Conservation (phyloP, 2,888 invertebrate species). For the Mystacides longicornis region DNA sequence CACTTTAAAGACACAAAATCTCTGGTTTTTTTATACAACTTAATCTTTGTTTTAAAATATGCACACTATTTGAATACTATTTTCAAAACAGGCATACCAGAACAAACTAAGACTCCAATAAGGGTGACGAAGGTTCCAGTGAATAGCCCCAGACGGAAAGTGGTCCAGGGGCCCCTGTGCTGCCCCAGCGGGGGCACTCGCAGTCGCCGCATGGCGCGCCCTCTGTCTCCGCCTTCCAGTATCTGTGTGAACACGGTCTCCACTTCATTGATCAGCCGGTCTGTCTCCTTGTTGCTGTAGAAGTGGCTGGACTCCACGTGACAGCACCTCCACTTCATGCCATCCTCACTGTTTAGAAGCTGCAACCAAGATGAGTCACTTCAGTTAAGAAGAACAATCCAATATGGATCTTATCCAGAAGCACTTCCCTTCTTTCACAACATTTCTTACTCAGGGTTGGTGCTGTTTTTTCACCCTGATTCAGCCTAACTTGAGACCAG, state of each 20-base stretch:
- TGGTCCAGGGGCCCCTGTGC: conserved; percentile 74
- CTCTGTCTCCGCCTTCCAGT: conserved; percentile 71
- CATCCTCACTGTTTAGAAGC: conserved; percentile 59
- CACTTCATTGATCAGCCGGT: conserved; percentile 72
- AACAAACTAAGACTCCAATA: conserved; percentile 61
- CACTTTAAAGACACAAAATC: too few species aligned
- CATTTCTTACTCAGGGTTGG: too few species aligned
- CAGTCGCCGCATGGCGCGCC: conserved; percentile 80
- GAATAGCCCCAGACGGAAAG: conserved; percentile 78
- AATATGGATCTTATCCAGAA: too few species aligned
- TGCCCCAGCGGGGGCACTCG: conserved; percentile 81
- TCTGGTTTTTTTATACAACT: too few species aligned
- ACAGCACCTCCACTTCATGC: conserved; percentile 71
- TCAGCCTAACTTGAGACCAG: too few species aligned
- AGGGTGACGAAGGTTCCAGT: conserved; percentile 75
- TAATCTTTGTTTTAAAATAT: too few species aligned
- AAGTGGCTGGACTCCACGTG: conserved; percentile 79
- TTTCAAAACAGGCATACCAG: too few species aligned
- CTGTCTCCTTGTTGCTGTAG: conserved; percentile 78
- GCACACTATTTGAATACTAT: too few species aligned
- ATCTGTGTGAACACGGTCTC: conserved; percentile 64
- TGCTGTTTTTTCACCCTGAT: too few species aligned
- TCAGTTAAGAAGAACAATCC: too few species aligned
- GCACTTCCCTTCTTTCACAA: too few species aligned
- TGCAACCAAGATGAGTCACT: too few species aligned